Evolutionary conservation across 2,888 invertebrate genomes (phyloP).

Genomic region (Trileptium ribeirensis): DNA sequence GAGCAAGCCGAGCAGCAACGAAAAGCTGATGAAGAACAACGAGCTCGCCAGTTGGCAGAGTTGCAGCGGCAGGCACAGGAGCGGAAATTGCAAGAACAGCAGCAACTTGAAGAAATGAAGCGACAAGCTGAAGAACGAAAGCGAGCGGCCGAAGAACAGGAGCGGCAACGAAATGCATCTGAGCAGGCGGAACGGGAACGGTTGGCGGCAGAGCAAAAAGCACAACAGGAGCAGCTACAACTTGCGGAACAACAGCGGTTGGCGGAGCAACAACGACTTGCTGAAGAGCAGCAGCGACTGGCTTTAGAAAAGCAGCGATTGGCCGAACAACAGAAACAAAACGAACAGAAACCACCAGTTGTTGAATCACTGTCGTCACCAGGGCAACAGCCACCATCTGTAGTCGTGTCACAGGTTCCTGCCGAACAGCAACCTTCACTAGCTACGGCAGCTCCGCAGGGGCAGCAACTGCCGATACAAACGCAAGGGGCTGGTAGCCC

Average conservation of each 20-base stretch:
- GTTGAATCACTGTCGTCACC: neutral
- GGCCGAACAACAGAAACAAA: neutral
- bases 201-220: neutral
- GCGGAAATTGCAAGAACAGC: neutral
- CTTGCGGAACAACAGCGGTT: neutral
- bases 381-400: neutral
- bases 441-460: neutral
- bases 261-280: neutral
- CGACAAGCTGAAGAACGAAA: no score
- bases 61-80: neutral
- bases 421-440: neutral
- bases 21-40: neutral
- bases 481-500: no score
- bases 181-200: neutral
- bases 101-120: no score
- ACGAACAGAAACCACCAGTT: neutral
- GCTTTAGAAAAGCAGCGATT: neutral
- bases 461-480: neutral
- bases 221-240: neutral
- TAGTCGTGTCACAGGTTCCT: no score
- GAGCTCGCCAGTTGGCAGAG: neutral
- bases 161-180: no score
- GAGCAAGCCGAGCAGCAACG: neutral
- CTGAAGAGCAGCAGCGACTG: neutral
- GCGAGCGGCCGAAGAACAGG: no score